A percentile compares a stretch with the other conserved stretches of the same genome.
These are phyloP conservation scores for Malaclemys terrapin DNA, from an alignment of 2,113 vertebrate genomes.

Conservation along the genomic window DNA sequence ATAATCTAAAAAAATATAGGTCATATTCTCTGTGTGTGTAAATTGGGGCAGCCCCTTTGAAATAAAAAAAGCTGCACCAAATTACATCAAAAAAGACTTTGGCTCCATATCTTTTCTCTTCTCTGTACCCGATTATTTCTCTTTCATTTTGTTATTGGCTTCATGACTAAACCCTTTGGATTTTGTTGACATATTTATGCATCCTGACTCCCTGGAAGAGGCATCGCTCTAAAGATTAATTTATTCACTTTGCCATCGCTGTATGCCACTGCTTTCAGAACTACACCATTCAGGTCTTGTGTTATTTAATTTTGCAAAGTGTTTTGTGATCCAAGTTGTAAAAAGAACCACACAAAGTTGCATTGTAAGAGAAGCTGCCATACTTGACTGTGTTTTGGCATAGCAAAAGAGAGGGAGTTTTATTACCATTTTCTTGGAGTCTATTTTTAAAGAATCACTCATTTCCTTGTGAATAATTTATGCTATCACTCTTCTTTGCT, in stretches of 20 bases:
- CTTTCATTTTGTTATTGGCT: background rate
- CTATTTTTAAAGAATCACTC: background rate
- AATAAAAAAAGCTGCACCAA: rapidly evolving
- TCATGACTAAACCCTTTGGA: background rate
- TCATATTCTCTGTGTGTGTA: background rate
- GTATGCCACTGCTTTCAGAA: background rate
- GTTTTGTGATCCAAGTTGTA: background rate
- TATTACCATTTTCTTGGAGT: background rate
- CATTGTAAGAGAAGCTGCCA: background rate
- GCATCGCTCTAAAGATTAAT: background rate
- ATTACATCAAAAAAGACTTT: rapidly evolving
- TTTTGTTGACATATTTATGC: background rate
- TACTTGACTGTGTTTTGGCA: background rate
- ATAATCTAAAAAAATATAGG: background rate
- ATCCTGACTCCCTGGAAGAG: background rate
- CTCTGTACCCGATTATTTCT: background rate
- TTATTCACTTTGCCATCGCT: background rate
- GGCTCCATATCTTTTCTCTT: background rate
- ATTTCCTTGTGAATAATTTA: background rate
- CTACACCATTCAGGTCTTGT: background rate
- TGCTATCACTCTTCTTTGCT: background rate
- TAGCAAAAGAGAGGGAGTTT: background rate
- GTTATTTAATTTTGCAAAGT: background rate
- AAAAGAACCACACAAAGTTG: background rate
- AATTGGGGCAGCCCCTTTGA: background rate